Conservation (phyloP, 1,140 invertebrate genomes). For the Phymastichus coffea region DNA sequence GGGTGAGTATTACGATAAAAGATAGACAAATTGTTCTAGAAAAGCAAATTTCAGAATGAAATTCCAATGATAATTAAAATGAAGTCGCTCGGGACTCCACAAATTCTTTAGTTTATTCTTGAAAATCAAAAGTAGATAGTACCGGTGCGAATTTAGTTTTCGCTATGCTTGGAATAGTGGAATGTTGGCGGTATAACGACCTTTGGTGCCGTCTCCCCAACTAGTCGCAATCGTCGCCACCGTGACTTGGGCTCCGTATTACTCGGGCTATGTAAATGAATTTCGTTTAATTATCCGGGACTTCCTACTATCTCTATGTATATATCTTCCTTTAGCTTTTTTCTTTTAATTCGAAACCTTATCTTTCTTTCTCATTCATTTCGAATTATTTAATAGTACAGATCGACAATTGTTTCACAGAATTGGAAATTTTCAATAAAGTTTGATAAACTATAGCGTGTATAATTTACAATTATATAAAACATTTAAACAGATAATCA, state of each 20-base stretch:
- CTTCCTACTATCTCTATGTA: constrained; percentile 22
- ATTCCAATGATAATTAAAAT: neutral
- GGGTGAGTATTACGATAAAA: too few relatives aligned
- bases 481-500: too few relatives aligned
- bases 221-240: too few relatives aligned
- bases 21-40: too few relatives aligned
- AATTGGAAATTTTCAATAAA: too few relatives aligned
- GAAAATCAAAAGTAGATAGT: constrained; percentile 26
- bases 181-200: constrained; percentile 19
- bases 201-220: neutral
- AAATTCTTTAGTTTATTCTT: constrained; percentile 2
- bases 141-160: constrained; percentile 19
- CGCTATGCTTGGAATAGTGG: neutral
- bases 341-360: neutral
- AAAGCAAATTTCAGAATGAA: too few relatives aligned
- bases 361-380: too few relatives aligned
- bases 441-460: too few relatives aligned
- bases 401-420: too few relatives aligned
- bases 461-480: too few relatives aligned
- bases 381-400: too few relatives aligned
- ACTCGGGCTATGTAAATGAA: constrained; percentile 56
- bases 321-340: neutral
- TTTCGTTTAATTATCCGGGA: constrained; percentile 54
- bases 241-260: constrained; percentile 44
- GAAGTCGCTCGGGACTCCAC: constrained; percentile 1